Conservation (phyloP, 2,797 vertebrate species). For the Hypotaenidia philippensis region DNA sequence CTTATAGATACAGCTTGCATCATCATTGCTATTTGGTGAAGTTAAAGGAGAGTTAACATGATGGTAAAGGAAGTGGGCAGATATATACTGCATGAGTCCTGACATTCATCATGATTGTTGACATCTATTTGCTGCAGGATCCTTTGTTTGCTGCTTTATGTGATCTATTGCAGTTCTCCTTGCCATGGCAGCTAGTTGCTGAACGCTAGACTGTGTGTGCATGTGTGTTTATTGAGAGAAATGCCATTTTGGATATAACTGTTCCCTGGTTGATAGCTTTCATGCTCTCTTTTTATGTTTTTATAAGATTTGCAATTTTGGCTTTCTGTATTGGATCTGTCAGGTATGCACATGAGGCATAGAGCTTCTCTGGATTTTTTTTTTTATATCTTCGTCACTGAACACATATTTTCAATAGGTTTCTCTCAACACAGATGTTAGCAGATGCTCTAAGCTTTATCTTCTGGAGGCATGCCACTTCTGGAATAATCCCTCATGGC, state of each 20-base stretch:
- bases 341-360: not conserved
- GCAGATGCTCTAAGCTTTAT: not conserved
- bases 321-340: not conserved
- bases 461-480: not conserved
- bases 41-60: slow-evolving; percentile 20
- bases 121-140: slow-evolving; percentile 41
- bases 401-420: not conserved
- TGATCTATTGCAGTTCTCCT: slow-evolving; percentile 30
- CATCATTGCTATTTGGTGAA: slow-evolving; percentile 32
- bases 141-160: slow-evolving; percentile 43
- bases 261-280: not conserved
- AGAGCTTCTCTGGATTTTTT: not conserved
- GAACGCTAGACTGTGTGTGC: not conserved
- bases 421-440: not conserved
- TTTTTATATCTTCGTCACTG: not conserved
- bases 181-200: not conserved
- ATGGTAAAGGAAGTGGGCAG: not conserved
- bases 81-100: slow-evolving; percentile 7
- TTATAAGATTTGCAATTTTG: not conserved
- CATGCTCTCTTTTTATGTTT: not conserved
- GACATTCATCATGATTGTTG: not conserved
- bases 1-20: not conserved
- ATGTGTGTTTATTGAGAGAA: not conserved
- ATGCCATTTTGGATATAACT: not conserved
- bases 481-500: not conserved